These are phyloP conservation scores for Drosophila mettleri DNA, from an alignment of 2,888 invertebrate species.

Conservation along the genomic window DNA sequence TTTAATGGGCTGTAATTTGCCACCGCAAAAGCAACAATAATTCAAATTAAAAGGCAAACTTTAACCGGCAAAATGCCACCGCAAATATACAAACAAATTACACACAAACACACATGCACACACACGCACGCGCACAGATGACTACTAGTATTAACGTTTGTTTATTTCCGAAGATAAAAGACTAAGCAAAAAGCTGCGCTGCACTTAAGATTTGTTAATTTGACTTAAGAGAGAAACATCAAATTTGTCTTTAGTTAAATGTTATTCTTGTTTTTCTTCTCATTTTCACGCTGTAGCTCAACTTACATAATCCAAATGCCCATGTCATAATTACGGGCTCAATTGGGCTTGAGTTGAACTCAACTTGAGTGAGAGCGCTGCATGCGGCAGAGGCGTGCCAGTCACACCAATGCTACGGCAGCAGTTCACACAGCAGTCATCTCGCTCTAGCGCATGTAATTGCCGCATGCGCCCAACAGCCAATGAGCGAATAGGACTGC, in stretches of 20 bases:
- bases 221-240: slow-evolving; percentile 7
- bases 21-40: slow-evolving; percentile 65
- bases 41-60: slow-evolving; percentile 66
- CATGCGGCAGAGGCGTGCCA: slow-evolving; percentile 60
- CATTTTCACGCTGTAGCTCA: slow-evolving; percentile 42
- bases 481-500: slow-evolving; percentile 35
- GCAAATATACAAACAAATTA: slow-evolving; percentile 30
- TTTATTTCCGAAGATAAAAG: slow-evolving; percentile 57
- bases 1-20: slow-evolving; percentile 76
- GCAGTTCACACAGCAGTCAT: slow-evolving; percentile 29
- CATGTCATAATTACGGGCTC: slow-evolving; percentile 48
- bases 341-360: slow-evolving; percentile 51
- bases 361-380: slow-evolving; percentile 48
- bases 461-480: slow-evolving; percentile 9
- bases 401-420: slow-evolving; percentile 25
- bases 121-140: slow-evolving; percentile 5
- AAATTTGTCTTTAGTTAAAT: slow-evolving; percentile 19
- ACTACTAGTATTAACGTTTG: slow-evolving; percentile 35
- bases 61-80: slow-evolving; percentile 55
- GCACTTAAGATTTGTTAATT: slow-evolving; percentile 40
- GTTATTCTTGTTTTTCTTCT: slow-evolving; percentile 6
- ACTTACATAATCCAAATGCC: slow-evolving; percentile 64
- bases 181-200: slow-evolving; percentile 55
- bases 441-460: slow-evolving; percentile 33
- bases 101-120: slow-evolving; percentile 5